A percentile compares a stretch with the other conserved stretches of the same genome.
Conservation (phyloP, 2,113 vertebrate genomes). For the Chlorocebus sabaeus region DNA sequence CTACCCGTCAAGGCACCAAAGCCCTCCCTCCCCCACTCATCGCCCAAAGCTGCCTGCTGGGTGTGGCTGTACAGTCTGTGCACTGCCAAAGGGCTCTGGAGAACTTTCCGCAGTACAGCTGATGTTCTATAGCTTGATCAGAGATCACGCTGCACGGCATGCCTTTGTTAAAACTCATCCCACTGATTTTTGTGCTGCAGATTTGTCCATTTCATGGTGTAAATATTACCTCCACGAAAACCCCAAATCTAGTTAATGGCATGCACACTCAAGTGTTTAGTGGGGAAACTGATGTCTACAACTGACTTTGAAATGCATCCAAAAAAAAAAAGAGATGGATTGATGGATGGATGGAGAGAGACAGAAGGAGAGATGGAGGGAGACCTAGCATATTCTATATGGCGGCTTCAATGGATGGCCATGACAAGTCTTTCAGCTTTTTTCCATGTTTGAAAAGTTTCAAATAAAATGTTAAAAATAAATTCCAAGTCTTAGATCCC, state of each 20-base stretch:
- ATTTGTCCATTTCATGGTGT: accelerated
- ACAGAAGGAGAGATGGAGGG: background rate
- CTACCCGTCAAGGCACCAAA: accelerated
- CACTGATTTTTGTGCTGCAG: background rate
- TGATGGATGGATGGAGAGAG: no score
- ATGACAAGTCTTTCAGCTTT: background rate
- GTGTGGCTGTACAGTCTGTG: no score
- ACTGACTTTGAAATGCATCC: background rate
- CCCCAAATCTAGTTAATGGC: background rate
- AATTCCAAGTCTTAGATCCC: background rate
- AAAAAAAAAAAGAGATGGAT: background rate
- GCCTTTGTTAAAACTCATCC: background rate
- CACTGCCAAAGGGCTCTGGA: background rate
- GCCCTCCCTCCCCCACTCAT: background rate
- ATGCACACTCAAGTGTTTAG: background rate
- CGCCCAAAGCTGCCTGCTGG: background rate
- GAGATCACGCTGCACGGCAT: background rate
- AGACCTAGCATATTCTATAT: accelerated
- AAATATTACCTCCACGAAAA: background rate
- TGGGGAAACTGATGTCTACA: background rate
- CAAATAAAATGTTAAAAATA: background rate
- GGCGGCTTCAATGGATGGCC: background rate
- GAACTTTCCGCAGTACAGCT: background rate
- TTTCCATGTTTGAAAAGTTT: background rate
- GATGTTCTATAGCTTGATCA: accelerated